Base-by-base conservation (phyloP, 2,113 vertebrate species). In the Pteruthius melanotis region DNA sequence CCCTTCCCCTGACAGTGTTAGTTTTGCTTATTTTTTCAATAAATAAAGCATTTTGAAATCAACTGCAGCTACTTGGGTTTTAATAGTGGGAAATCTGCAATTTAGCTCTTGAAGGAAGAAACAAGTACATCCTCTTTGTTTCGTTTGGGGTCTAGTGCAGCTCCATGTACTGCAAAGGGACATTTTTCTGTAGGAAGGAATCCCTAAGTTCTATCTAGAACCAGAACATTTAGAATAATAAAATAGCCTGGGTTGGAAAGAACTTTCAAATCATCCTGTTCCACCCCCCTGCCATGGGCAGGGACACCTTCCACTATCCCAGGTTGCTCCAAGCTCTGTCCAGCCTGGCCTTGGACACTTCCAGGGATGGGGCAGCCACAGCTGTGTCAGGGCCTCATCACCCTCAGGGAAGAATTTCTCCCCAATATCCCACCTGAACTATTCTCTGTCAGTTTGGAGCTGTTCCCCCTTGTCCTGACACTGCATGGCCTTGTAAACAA, bases 11-110 rank as follows among this genome's bases (percentile, higher is more conserved):
- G 19, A 87, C 53, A 64, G 42, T 53, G 79, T 86, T 91, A 54
- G 39, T 91, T 95, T 88, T 95, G 89, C 90, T 93, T 91, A 56
- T 92, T 96, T 96, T 96, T 96, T 94, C 79, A 95, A 88, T 81
- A 90, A 97, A 96, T 91, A 93, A 95, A 96, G 78, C 81, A 72
- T 93, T 93, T 94, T 78, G 59, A 80, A 94, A 78, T 87, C 71
- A 71, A 17, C 30, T 64, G 39, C 8, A 37, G 40, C 44, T 54
- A 3, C 57, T 54, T 20, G 4, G 1, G 66, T 70, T 87, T 76
- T 72, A 83, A 23, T 11, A 77, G 44, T 7, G 45, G 79, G 6
- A 47, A 63, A 69, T 16, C 52, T 77, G 66, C 39, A 6, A 0
- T 53, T 78, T 61, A 1, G 24, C 21, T 59, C 56, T 53, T 21